Base-by-base conservation (phyloP, 2,113 vertebrate genomes). In the Donacobius atricapilla region DNA sequence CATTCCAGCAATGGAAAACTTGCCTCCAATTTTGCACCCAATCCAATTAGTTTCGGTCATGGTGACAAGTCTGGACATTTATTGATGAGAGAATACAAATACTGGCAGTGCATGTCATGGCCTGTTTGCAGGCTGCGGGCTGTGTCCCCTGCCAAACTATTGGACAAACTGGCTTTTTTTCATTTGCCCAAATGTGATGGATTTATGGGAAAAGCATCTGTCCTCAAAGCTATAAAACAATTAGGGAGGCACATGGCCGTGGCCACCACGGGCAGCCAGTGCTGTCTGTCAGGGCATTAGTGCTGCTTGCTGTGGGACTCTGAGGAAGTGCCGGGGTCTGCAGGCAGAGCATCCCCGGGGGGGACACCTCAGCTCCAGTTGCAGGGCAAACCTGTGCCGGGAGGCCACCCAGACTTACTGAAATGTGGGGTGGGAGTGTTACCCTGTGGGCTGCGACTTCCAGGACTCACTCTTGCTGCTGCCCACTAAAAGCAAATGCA, bases 221-320 rank as follows among this genome's bases (percentile, higher is more conserved):
- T 93, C 88, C 96, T 93, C 97, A 90, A 96, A 98, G 97, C 97
- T 98, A 94, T 47, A 95, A 95, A 96, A 96, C 97, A 94, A 91
- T 58, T 42, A 65, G 92, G 94, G 72, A 95, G 97, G 79, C 88
- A 90, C 37, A 8, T 54, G 70, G 50, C 30, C 1, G 15, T 45
- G 79, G 23, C 30, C 76, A 18, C 44, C 14, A 28, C 21, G 33
- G 56, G 83, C 75, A 76, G 79, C 15, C 2, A 14, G 23, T 0
- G 1, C 63, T n/a, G 51, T 2, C 61, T 3, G 33, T 21, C 22
- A 50, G 71, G 70, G 51, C 7, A 1, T 7, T 4, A 1, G 35
- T n/a, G n/a, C 63, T 39, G 3, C 15, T 24, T 18, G 5, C 9
- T 15, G 47, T 8, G 53, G 35, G 50, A 8, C 28, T 3, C 4